phyloP scores from a whole-genome alignment of 1,140 invertebrate genomes.

The Lucilia cuprina region DNA sequence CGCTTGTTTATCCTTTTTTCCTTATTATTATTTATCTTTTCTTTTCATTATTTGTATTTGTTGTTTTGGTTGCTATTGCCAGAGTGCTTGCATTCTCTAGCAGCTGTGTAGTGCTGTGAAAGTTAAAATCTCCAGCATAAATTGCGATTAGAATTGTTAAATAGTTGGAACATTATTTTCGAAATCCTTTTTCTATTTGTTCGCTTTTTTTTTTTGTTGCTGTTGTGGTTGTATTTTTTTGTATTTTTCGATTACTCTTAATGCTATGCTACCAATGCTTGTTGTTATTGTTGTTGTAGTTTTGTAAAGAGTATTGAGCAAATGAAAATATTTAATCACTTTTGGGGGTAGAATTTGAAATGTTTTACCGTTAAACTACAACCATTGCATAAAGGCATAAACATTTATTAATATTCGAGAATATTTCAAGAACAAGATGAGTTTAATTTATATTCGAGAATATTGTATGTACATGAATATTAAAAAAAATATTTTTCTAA shows the following conservation, averaged over 20 bases:
- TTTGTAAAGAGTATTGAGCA: background rate
- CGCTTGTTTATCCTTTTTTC: background rate
- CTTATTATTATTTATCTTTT: background rate
- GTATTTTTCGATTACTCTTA: background rate
- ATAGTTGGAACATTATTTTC: background rate
- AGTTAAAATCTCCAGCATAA: constrained; percentile 5
- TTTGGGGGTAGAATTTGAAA: background rate
- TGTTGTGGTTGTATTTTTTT: no score
- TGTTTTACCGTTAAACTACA: no score
- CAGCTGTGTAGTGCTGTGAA: background rate
- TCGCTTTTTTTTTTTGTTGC: background rate
- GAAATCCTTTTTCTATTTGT: background rate
- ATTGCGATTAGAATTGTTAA: constrained; percentile 7
- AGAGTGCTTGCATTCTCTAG: background rate
- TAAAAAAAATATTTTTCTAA: no score
- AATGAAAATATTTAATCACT: background rate
- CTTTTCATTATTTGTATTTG: background rate
- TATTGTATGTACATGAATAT: no score
- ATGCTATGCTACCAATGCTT: background rate
- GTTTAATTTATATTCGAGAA: no score
- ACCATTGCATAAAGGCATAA: background rate
- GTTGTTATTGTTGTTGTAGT: background rate
- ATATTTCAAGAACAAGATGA: no score
- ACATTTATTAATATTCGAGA: no score
- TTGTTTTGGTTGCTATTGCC: background rate